Percentiles rank a stretch among this genome's conserved stretches.
Conservation (phyloP, 2,797 vertebrate genomes). For the Columba guinea region DNA sequence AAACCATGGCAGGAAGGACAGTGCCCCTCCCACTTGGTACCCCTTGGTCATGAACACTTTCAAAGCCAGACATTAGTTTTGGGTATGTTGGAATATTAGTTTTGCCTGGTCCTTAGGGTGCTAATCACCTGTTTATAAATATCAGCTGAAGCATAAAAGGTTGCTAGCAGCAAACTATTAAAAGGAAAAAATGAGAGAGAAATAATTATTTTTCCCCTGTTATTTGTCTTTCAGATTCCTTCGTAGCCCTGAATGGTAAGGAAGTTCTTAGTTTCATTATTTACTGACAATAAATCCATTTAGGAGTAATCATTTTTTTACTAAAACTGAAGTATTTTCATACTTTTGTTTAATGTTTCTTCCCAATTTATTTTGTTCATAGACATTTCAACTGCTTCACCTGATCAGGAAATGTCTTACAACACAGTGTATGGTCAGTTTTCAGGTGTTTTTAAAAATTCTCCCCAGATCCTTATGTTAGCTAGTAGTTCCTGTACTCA, state of each 20-base stretch:
- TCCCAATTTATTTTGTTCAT: constrained; percentile 82
- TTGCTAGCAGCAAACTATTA: constrained; percentile 32
- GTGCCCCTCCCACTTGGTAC: neutral
- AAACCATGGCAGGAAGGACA: neutral
- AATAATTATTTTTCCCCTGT: constrained; percentile 67
- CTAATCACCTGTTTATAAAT: neutral
- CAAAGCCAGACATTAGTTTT: neutral
- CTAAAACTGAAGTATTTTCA: constrained; percentile 61
- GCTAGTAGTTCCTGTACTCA: constrained; percentile 60
- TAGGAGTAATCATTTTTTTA: constrained; percentile 71
- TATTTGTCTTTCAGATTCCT: constrained; percentile 92
- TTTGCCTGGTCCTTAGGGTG: neutral
- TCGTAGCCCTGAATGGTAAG: constrained; percentile 99
- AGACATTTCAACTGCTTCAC: constrained; percentile 88
- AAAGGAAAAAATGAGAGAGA: constrained; percentile 8
- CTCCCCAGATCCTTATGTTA: constrained; percentile 54
- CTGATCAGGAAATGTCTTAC: constrained; percentile 89
- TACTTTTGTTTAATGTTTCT: constrained; percentile 71
- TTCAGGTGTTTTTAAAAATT: constrained; percentile 56
- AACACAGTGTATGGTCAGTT: constrained; percentile 83
- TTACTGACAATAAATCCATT: constrained; percentile 73
- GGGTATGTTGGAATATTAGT: neutral
- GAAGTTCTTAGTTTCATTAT: constrained; percentile 74
- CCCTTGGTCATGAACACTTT: neutral
- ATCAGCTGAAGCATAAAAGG: neutral